A percentile compares a stretch with the other conserved stretches of the same genome.
These are phyloP conservation scores for Lithophane leautieri DNA, from an alignment of 2,888 invertebrate genomes.

Conservation along the genomic window DNA sequence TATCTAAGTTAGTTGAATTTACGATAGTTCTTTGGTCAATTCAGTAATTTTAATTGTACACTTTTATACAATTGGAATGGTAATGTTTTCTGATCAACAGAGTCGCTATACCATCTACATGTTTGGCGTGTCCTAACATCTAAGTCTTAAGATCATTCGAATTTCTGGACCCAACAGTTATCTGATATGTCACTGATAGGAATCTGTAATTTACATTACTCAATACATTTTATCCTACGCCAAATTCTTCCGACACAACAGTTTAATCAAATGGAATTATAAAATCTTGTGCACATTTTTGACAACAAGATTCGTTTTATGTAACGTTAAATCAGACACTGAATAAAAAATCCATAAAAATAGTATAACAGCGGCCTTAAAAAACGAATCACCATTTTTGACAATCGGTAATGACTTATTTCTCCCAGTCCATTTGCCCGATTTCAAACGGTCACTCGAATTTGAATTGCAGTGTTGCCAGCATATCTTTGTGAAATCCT, in stretches of 20 bases:
- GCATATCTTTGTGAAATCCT: conserved; percentile 64
- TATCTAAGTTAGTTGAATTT: conserved; percentile 18
- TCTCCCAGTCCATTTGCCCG: conserved; percentile 19
- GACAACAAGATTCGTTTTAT: conserved; percentile 32
- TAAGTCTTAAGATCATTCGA: conserved; percentile 58
- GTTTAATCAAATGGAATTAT: conserved; percentile 2
- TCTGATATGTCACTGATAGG: conserved; percentile 67
- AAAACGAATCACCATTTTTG: conserved; percentile 50
- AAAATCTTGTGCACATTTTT: conserved; percentile 16
- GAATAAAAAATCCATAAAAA: conserved; percentile 71
- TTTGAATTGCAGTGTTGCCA: conserved; percentile 69
- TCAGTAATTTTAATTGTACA: conserved; percentile 39
- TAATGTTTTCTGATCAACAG: conserved; percentile 28
- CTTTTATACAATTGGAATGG: conserved; percentile 23
- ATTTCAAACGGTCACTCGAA: conserved; percentile 58
- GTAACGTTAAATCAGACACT: conserved; percentile 42
- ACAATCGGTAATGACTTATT: conserved; percentile 33
- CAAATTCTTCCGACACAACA: conserved; percentile 17
- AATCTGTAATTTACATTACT: conserved; percentile 53
- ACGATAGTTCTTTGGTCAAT: conserved; percentile 42
- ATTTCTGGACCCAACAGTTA: conserved; percentile 65
- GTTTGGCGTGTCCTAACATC: conserved; percentile 50
- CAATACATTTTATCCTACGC: conserved; percentile 33
- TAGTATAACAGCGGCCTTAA: conserved; percentile 70
- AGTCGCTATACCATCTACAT: conserved; percentile 31